phyloP scores from a whole-genome alignment of 2,113 vertebrate genomes.

The Epinephelus moara region DNA sequence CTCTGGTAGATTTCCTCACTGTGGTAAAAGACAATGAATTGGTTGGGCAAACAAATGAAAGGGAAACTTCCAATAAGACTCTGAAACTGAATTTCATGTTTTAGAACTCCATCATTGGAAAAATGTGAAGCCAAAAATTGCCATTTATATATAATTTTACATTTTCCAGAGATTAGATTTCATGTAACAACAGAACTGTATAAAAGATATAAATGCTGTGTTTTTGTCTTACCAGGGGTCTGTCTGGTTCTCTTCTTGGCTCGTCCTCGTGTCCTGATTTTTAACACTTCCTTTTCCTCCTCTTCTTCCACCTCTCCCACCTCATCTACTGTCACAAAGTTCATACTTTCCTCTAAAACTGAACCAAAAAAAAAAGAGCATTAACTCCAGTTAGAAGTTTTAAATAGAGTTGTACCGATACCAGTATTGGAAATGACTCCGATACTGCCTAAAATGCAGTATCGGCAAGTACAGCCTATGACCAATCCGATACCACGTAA shows the following conservation, averaged over 20 bases:
- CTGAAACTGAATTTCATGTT: neutral
- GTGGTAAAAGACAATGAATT: neutral
- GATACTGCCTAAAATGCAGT: too few species aligned
- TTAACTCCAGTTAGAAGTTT: neutral
- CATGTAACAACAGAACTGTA: neutral
- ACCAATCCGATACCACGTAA: too few species aligned
- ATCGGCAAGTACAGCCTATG: too few species aligned
- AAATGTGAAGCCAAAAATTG: neutral
- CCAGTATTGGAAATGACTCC: too few species aligned
- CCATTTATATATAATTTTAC: neutral
- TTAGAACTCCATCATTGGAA: neutral
- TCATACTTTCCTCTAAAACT: constrained; percentile 33
- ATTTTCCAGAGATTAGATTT: neutral
- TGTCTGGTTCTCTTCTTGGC: constrained; percentile 28
- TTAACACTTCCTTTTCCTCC: neutral
- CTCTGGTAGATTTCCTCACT: constrained; percentile 58
- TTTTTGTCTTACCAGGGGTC: constrained; percentile 40
- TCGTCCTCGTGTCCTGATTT: constrained; percentile 21
- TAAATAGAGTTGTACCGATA: too few species aligned
- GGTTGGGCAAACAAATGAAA: neutral
- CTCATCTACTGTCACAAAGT: constrained; percentile 58
- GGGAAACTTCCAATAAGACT: neutral
- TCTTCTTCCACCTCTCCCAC: constrained; percentile 49
- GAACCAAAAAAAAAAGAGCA: neutral
- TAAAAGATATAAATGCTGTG: neutral